These are phyloP conservation scores for Xyliphius kryptos DNA, from an alignment of 2,113 vertebrate species.

Conservation along the genomic window DNA sequence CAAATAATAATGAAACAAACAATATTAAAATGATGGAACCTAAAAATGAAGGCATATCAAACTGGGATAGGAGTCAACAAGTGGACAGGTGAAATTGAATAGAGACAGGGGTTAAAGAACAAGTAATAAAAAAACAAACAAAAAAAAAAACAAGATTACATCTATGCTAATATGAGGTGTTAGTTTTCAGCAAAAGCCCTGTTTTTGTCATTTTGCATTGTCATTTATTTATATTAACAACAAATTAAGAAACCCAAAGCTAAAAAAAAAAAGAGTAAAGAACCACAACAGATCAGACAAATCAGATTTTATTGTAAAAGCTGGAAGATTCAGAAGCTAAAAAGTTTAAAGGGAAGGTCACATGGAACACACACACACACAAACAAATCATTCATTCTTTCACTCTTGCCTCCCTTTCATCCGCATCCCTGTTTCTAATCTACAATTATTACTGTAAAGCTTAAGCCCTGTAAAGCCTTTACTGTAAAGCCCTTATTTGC, in stretches of 20 bases:
- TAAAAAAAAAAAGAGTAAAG: background rate
- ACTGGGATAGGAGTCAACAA: background rate
- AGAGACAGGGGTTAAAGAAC: background rate
- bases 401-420: no score
- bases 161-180: no score
- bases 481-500: no score
- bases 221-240: no score
- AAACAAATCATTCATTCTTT: no score
- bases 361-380: constrained; percentile 15
- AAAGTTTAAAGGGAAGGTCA: constrained; percentile 30
- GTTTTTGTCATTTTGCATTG: no score
- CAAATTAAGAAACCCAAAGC: background rate
- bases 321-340: constrained; percentile 15
- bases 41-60: constrained; percentile 15
- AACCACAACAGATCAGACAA: background rate
- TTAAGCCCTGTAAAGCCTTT: no score
- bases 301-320: constrained; percentile 35
- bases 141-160: no score
- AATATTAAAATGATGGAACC: constrained; percentile 18
- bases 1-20: constrained; percentile 44
- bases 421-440: no score
- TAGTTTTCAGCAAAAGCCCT: no score
- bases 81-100: constrained; percentile 3
- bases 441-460: no score
- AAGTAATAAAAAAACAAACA: background rate